A percentile compares a stretch with the other conserved stretches of the same genome.
Evolutionary conservation across 2,797 vertebrate genomes (phyloP).

Genomic region (Oryzias sinensis): DNA sequence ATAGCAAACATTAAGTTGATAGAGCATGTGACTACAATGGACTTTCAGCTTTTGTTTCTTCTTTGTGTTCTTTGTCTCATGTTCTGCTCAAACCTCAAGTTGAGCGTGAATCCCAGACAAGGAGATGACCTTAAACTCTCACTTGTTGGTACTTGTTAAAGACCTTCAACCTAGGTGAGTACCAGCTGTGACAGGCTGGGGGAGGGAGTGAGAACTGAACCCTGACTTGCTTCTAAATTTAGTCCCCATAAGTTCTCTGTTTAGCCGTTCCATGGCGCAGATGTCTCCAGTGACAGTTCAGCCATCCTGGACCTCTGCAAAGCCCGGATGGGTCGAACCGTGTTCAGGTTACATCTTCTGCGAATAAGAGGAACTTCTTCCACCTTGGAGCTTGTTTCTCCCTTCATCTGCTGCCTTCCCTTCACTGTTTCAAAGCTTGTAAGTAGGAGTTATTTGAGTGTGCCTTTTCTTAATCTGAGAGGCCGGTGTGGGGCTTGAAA

Average conservation of each 20-base stretch:
- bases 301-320: slow-evolving; percentile 33
- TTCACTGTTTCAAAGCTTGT: slow-evolving; percentile 33
- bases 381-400: slow-evolving; percentile 13
- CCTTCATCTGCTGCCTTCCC: slow-evolving; percentile 9
- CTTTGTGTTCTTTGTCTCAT: not conserved
- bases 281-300: slow-evolving; percentile 57
- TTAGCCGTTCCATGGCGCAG: slow-evolving; percentile 29
- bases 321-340: slow-evolving; percentile 34
- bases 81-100: not conserved
- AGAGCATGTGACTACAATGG: too few species aligned
- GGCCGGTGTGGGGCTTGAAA: not conserved
- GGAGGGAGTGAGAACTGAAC: slow-evolving; percentile 17
- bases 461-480: not conserved
- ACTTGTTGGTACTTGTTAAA: not conserved
- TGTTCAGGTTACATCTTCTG: slow-evolving; percentile 32
- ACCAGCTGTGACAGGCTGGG: slow-evolving; percentile 13
- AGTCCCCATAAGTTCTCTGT: slow-evolving; percentile 33
- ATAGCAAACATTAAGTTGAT: too few species aligned
- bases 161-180: slow-evolving; percentile 32
- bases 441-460: slow-evolving; percentile 40
- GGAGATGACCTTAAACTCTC: not conserved
- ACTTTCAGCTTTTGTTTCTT: not conserved
- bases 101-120: too few species aligned
- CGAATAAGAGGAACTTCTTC: slow-evolving; percentile 9
- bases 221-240: slow-evolving; percentile 68